Conservation (phyloP, 2,113 vertebrate genomes). For the Ophiodon elongatus region DNA sequence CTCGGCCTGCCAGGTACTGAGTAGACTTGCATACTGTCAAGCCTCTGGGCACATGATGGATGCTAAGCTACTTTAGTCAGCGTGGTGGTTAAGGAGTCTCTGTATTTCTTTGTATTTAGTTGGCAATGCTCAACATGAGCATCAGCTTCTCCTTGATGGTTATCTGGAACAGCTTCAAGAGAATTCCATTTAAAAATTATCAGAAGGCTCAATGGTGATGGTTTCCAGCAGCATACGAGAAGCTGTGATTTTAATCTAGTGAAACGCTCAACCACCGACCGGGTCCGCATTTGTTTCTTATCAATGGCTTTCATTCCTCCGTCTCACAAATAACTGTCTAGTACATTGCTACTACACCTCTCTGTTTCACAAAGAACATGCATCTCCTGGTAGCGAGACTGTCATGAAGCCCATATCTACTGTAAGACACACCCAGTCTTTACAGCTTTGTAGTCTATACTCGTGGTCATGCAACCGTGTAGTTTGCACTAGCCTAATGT, state of each 20-base stretch:
- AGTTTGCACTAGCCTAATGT: too few species aligned
- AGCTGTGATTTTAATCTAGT: slow-evolving; percentile 58
- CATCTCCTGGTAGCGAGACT: background rate
- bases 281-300: slow-evolving; percentile 62
- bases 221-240: slow-evolving; percentile 36
- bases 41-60: slow-evolving; percentile 42
- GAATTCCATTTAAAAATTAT: slow-evolving; percentile 48
- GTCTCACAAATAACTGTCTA: background rate
- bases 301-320: slow-evolving; percentile 46
- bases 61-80: slow-evolving; percentile 29
- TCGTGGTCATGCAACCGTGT: too few species aligned
- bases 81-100: slow-evolving; percentile 1
- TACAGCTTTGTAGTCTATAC: background rate
- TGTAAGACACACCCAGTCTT: background rate
- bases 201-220: slow-evolving; percentile 21
- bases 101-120: slow-evolving; percentile 13
- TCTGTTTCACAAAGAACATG: background rate
- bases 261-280: slow-evolving; percentile 46
- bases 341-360: background rate
- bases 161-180: slow-evolving; percentile 59
- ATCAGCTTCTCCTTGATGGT: slow-evolving; percentile 20
- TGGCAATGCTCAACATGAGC: slow-evolving; percentile 5
- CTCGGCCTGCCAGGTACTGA: slow-evolving; percentile 60
- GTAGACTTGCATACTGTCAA: slow-evolving; percentile 19
- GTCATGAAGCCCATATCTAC: background rate